A percentile compares a stretch with the other conserved stretches of the same genome.
These are phyloP conservation scores for Plotosus lineatus DNA, from an alignment of 2,113 vertebrate species.

Conservation along the genomic window DNA sequence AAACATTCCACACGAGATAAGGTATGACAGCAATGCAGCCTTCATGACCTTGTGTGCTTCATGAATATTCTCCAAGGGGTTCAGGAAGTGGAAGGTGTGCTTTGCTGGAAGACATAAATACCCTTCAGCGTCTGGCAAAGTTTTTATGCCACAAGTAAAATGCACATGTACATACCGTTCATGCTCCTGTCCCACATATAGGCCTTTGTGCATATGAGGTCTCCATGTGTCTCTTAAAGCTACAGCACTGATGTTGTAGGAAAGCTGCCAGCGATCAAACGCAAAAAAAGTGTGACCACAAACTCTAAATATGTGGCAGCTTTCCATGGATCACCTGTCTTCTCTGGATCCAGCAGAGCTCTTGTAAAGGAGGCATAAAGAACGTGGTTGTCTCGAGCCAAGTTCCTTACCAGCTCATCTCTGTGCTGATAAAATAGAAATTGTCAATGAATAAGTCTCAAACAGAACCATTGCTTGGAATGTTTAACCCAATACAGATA, in stretches of 20 bases:
- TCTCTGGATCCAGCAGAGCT: slow-evolving; percentile 19
- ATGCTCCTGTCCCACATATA: slow-evolving; percentile 30
- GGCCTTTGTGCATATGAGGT: slow-evolving; percentile 16
- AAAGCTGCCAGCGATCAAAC: not conserved
- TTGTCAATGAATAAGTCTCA: not conserved
- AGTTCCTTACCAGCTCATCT: slow-evolving; percentile 28
- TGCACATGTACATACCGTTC: slow-evolving; percentile 18
- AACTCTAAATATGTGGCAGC: slow-evolving; percentile 32
- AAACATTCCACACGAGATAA: slow-evolving; percentile 10
- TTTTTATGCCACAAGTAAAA: not conserved
- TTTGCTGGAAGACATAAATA: slow-evolving; percentile 30
- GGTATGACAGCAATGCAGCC: slow-evolving; percentile 21
- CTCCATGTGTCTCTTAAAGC: slow-evolving; percentile 11
- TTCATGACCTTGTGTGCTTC: slow-evolving; percentile 14
- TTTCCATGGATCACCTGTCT: slow-evolving; percentile 40
- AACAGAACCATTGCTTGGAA: slow-evolving; percentile 16
- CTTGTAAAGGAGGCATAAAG: slow-evolving; percentile 43
- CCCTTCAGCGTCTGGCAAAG: slow-evolving; percentile 1
- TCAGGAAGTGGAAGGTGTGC: slow-evolving; percentile 24
- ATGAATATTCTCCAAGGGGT: slow-evolving; percentile 44
- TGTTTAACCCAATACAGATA: not conserved
- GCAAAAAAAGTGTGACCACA: slow-evolving; percentile 2
- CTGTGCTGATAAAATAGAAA: slow-evolving; percentile 2
- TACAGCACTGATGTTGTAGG: slow-evolving; percentile 9
- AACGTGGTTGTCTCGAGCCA: slow-evolving; percentile 37